Percentiles rank a stretch among this genome's conserved stretches.
phyloP scores from a whole-genome alignment of 2,113 vertebrate genomes.

The Lepus europaeus region DNA sequence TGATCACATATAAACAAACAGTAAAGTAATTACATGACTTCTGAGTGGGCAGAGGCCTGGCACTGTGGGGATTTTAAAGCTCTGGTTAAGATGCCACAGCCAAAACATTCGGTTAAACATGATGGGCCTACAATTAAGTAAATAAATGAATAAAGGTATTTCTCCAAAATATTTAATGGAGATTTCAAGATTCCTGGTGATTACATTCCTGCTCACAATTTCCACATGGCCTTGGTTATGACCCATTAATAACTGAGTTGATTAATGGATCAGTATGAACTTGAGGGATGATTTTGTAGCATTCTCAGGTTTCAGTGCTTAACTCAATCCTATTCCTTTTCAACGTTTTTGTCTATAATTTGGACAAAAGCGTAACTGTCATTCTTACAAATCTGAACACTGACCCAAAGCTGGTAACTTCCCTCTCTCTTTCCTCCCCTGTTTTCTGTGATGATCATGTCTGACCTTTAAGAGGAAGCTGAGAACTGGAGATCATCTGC shows the following conservation, averaged over 20 bases:
- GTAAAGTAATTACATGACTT: slow-evolving; percentile 45
- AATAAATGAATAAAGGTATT: slow-evolving; percentile 67
- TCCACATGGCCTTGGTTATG: background rate
- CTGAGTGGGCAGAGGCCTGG: slow-evolving; percentile 42
- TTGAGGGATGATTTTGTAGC: background rate
- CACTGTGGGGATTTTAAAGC: slow-evolving; percentile 54
- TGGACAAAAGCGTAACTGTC: slow-evolving; percentile 23
- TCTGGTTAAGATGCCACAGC: slow-evolving; percentile 9
- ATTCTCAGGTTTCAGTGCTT: background rate
- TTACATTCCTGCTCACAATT: slow-evolving; percentile 21
- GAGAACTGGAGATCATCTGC: background rate
- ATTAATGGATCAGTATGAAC: slow-evolving; percentile 69
- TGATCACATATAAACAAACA: slow-evolving; percentile 44
- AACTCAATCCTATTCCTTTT: background rate
- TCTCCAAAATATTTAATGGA: slow-evolving; percentile 66
- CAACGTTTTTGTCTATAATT: slow-evolving; percentile 14
- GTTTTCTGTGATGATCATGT: background rate
- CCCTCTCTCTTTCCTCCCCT: background rate
- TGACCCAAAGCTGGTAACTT: background rate
- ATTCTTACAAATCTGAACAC: slow-evolving; percentile 27
- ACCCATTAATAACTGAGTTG: slow-evolving; percentile 58
- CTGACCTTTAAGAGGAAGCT: background rate
- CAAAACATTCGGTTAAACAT: slow-evolving; percentile 66
- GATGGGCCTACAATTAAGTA: slow-evolving; percentile 29
- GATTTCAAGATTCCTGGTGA: slow-evolving; percentile 70